Conservation (phyloP, 1,140 invertebrate species). For the Zophobas atratus region DNA sequence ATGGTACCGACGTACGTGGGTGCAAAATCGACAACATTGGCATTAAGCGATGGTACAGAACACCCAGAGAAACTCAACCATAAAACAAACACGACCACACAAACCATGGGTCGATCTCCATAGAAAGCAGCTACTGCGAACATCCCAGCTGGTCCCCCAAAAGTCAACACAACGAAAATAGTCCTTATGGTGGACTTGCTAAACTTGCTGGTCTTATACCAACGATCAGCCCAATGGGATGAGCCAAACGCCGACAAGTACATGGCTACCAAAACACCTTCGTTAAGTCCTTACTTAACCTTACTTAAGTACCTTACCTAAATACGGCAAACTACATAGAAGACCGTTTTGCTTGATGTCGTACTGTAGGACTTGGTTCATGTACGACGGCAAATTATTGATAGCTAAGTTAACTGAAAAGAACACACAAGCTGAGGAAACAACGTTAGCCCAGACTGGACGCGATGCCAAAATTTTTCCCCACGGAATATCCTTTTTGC, state of each 20-base stretch:
- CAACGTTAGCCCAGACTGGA: slow-evolving; percentile 91
- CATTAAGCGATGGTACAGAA: background rate
- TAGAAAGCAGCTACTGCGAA: background rate
- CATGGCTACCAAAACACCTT: no score
- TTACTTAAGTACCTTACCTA: slow-evolving; percentile 66
- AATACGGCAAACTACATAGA: slow-evolving; percentile 87
- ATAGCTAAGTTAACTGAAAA: slow-evolving; percentile 95
- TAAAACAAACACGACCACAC: background rate
- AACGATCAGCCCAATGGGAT: background rate
- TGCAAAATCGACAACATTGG: slow-evolving; percentile 24
- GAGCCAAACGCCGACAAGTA: no score
- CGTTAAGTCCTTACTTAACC: background rate
- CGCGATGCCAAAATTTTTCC: slow-evolving; percentile 80
- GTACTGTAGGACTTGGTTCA: slow-evolving; percentile 89
- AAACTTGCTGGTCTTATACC: no score
- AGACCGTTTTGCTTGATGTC: slow-evolving; percentile 88
- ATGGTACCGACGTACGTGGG: slow-evolving; percentile 11
- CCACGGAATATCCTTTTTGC: slow-evolving; percentile 86
- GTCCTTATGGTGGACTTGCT: no score
- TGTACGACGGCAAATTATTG: slow-evolving; percentile 92
- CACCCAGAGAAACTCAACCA: background rate
- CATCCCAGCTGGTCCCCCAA: no score
- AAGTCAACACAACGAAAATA: no score
- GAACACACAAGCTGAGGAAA: slow-evolving; percentile 91
- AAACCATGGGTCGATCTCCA: background rate